These are phyloP conservation scores for Fulica atra DNA, from an alignment of 2,113 vertebrate genomes.

Conservation along the genomic window DNA sequence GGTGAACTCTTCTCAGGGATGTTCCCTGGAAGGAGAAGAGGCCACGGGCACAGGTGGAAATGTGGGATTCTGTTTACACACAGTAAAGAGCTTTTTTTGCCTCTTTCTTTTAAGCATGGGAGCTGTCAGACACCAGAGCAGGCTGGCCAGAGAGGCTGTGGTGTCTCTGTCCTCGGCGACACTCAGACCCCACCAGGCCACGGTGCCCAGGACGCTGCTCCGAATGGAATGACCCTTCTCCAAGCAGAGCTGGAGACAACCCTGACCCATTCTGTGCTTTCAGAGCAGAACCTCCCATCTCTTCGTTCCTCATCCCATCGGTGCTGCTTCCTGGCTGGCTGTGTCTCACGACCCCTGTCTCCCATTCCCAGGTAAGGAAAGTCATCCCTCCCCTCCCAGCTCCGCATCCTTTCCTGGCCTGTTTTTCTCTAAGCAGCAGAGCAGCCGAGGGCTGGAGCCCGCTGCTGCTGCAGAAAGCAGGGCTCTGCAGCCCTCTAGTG, in stretches of 20 bases:
- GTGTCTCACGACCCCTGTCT: accelerated
- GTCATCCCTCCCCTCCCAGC: background rate
- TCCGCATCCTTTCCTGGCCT: accelerated
- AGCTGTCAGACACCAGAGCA: accelerated
- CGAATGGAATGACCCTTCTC: background rate
- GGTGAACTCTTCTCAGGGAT: accelerated
- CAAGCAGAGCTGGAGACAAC: background rate
- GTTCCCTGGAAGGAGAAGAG: background rate
- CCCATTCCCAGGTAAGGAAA: background rate
- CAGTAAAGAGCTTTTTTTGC: background rate
- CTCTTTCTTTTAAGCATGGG: too few relatives aligned
- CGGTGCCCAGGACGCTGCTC: background rate
- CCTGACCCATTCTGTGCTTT: too few relatives aligned
- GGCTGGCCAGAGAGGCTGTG: accelerated
- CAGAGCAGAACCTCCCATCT: background rate
- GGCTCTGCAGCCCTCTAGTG: slow-evolving; percentile 56
- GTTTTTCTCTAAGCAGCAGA: background rate
- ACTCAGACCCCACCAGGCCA: background rate
- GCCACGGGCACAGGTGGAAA: background rate
- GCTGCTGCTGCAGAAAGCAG: background rate
- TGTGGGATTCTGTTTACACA: background rate
- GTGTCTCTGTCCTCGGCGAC: background rate
- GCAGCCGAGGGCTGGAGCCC: background rate
- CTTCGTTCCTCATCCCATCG: background rate
- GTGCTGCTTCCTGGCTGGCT: accelerated